Evolutionary conservation across 2,888 invertebrate genomes (phyloP), one percentile per base, ranked within the genome.

Genomic region (Eristalis intricaria): DNA sequence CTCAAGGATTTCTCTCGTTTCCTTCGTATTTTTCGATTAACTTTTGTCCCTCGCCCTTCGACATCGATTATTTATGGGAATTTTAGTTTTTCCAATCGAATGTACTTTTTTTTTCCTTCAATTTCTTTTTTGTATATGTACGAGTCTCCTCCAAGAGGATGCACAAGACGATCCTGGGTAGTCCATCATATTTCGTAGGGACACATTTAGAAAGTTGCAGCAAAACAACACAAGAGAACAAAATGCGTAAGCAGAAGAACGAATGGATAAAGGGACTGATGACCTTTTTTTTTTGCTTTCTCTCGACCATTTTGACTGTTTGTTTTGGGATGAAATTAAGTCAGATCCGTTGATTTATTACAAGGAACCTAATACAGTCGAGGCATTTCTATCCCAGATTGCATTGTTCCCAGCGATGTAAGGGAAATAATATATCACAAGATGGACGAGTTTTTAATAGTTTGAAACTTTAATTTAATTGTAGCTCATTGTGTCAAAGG

Each of bases 51-150:
- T 50, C 50, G 78, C 84, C 68, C 68, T 65, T 82, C 82, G 43
- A 84, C 50, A 56, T 64, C 73, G 84, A 87, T 87, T 87, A 75
- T 87, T 87, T 87, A 87, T 87, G 87, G 87, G 87, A 87, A 76
- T 84, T 80, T 80, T 76, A 84, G 79, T 79, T 84, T 84, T 87
- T 74, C 85, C 77, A 40, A 81, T 73, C 75, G 15, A 50, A 50
- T 50, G 50, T 70, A 66, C 73, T 23, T 80, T 79, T 38, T 79
- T 38, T 50, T 56, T 40, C 19, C 32, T 32, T 29, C 19, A 4
- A 32, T n/a, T 61, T 70, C 75, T 22, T 35, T 32, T 38, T 23
- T 65, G 56, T 50, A 19, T 19, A 8, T 19, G 32, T 8, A 32
- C 19, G 19, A 50, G 19, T 50, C 32, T 23, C 26, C 58, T 68